Evolutionary conservation across 2,797 vertebrate genomes (phyloP).

Genomic region (Lacerta bilineata): DNA sequence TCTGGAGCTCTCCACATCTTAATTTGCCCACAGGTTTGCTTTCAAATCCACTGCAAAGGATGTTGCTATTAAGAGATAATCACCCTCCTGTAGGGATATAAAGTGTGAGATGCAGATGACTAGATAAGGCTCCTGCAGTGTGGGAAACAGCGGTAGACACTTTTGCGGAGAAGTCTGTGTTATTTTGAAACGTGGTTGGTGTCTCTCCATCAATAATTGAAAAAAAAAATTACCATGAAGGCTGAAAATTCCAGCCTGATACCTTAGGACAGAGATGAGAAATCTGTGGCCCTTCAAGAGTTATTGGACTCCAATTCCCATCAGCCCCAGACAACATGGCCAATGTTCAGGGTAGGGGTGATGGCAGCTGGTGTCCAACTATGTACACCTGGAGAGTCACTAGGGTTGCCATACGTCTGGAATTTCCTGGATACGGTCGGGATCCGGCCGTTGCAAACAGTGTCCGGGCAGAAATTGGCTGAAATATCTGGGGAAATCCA

Average conservation of each 20-base stretch:
- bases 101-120: conserved; percentile 53
- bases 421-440: too few species aligned
- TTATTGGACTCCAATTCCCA: too few species aligned
- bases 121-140: conserved; percentile 43
- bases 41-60: conserved; percentile 56
- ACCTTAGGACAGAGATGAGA: conserved; percentile 17
- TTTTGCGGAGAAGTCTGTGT: conserved; percentile 60
- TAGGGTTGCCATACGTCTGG: too few species aligned
- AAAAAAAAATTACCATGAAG: conserved; percentile 68
- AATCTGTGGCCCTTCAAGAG: too few species aligned
- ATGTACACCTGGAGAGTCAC: too few species aligned
- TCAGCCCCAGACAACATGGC: too few species aligned
- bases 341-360: too few species aligned
- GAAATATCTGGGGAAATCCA: too few species aligned
- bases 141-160: conserved; percentile 62
- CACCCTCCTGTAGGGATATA: conserved; percentile 66
- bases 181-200: conserved; percentile 72
- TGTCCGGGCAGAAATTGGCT: too few species aligned
- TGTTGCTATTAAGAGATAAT: conserved; percentile 71
- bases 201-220: conserved; percentile 76
- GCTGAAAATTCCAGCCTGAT: conserved; percentile 64
- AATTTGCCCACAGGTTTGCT: conserved; percentile 54
- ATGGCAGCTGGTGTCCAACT: too few species aligned
- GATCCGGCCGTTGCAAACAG: too few species aligned
- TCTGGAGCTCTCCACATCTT: conserved; percentile 59